Conservation (phyloP, 2,797 vertebrate species). For the Emydoidea blandingii region DNA sequence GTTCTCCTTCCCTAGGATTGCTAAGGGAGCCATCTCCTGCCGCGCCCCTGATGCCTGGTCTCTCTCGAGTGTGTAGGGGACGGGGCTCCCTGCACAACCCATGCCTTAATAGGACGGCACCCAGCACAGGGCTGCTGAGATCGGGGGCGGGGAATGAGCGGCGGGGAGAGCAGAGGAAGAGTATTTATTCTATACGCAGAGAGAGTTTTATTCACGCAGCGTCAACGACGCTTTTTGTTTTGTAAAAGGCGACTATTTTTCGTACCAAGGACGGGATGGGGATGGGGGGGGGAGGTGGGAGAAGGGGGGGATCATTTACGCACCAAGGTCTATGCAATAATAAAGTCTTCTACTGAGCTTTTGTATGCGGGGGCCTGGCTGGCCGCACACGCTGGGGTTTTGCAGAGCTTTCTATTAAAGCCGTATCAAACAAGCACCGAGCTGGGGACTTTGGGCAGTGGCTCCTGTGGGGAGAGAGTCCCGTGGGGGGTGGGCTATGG, state of each 20-base stretch:
- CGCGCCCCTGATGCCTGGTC: not conserved
- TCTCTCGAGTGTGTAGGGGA: not conserved
- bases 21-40: not conserved
- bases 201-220: slow-evolving; percentile 45
- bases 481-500: not conserved
- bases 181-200: slow-evolving; percentile 66
- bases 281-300: not conserved
- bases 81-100: not conserved
- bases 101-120: not conserved
- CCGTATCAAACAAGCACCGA: not conserved
- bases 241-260: slow-evolving; percentile 43
- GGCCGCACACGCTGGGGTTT: not conserved
- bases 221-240: slow-evolving; percentile 55
- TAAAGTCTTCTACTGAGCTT: slow-evolving; percentile 58
- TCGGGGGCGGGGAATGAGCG: too few species aligned
- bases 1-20: not conserved
- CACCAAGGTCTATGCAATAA: slow-evolving; percentile 72
- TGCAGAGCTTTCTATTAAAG: slow-evolving; percentile 65
- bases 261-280: not conserved
- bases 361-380: not conserved
- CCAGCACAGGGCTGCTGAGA: not conserved
- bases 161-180: not conserved
- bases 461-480: not conserved
- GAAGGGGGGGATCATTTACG: not conserved
- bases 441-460: accelerated